Evolutionary conservation across 2,888 invertebrate genomes (phyloP).

Genomic region (Agriopis leucophaearia): DNA sequence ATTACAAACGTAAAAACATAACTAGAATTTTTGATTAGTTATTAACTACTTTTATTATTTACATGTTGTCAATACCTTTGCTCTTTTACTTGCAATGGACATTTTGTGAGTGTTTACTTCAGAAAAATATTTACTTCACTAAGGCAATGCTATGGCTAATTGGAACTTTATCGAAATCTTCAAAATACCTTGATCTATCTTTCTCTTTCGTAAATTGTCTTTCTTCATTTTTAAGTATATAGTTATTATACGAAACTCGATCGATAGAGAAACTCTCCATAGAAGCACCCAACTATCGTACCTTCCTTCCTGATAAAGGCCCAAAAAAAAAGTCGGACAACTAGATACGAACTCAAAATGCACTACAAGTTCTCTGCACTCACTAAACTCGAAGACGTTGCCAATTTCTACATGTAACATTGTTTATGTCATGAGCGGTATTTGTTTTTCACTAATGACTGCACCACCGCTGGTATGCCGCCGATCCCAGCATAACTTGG

Average conservation of each 20-base stretch:
- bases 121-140: too few species aligned
- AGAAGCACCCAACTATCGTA: too few species aligned
- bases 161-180: too few species aligned
- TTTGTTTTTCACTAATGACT: slow-evolving; percentile 40
- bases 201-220: not conserved
- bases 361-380: not conserved
- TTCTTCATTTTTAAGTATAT: not conserved
- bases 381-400: not conserved
- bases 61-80: too few species aligned
- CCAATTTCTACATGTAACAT: slow-evolving; percentile 8
- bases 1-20: too few species aligned
- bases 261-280: too few species aligned
- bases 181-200: not conserved
- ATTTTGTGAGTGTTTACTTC: too few species aligned
- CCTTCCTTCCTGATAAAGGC: too few species aligned
- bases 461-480: slow-evolving; percentile 22
- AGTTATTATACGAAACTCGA: too few species aligned
- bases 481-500: slow-evolving; percentile 33
- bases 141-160: not conserved
- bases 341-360: not conserved
- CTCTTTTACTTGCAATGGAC: too few species aligned
- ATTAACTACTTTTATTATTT: too few species aligned
- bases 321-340: not conserved
- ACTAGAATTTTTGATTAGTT: too few species aligned
- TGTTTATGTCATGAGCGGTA: slow-evolving; percentile 40